Evolutionary conservation across 2,797 vertebrate species (phyloP), one percentile per base, ranked within the genome.

Genomic region (Pangasius sanitwongsei): DNA sequence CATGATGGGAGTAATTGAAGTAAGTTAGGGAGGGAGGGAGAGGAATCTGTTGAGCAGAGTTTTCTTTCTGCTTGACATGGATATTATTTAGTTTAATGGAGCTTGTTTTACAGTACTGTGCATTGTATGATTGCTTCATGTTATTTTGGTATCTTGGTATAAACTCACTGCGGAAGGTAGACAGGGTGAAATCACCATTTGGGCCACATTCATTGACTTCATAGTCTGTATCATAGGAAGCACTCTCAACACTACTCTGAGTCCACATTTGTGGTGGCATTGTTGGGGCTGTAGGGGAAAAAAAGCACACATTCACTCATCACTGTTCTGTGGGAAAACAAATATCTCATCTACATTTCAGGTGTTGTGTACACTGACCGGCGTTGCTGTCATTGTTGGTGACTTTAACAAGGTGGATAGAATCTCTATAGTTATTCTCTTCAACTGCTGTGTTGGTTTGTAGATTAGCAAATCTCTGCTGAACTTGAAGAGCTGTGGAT

Each of bases 151-250:
- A 87, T 61, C 63, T 44, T 89, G 86, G 86, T 48, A 13, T 48
- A 77, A 18, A 90, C 95, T 95, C 91, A 96, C 96, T 96, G 70
- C 87, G 92, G 92, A 96, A 96, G 75, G 95, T 96, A 25, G 95
- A 94, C 57, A 96, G 89, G 89, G 89, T 44, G 86, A 89, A 87
- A 90, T 91, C 87, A 0, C 92, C 55, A 18, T 94, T 92, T 87
- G 48, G 88, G 87, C 86, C 90, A 15, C 90, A 80, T 37, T 94
- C 94, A 89, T 78, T 92, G 87, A 91, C 92, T 90, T 95, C 96
- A 91, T 93, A 94, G 90, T 96, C 95, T 89, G 95, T 93, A 90
- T 96, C 94, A 90, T 93, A 92, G 84, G 95, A 94, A 1, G 90
- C 87, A 90, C 94, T 94, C 92, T 95, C 94, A 90, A 86, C 83